Percentiles rank a stretch among this genome's conserved stretches.
Conservation (phyloP, 1,140 invertebrate species). For the Heliconius nattereri region DNA sequence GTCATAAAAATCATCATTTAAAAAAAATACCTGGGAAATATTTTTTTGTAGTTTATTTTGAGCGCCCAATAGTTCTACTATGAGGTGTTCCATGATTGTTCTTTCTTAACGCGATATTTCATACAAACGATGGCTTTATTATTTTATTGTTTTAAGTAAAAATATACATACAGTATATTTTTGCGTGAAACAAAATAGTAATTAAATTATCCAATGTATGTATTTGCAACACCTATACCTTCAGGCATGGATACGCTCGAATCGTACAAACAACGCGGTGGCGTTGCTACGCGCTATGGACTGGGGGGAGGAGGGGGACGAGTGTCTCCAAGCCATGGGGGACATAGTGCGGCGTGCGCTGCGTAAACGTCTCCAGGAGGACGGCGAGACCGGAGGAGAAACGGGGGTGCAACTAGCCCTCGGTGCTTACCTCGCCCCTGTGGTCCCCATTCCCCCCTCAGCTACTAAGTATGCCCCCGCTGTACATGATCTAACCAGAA, state of each 20-base stretch:
- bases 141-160: not conserved
- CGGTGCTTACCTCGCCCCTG: constrained; percentile 66
- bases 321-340: constrained; percentile 55
- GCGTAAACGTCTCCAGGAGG: constrained; percentile 21
- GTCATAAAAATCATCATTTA: too few relatives aligned
- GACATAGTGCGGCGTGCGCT: constrained; percentile 39
- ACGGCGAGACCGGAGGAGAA: constrained; percentile 34
- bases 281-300: constrained; percentile 58
- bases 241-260: constrained; percentile 61
- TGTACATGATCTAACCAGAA: constrained; percentile 68
- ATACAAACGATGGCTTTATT: too few relatives aligned
- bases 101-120: too few relatives aligned
- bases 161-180: not conserved
- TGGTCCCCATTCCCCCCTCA: constrained; percentile 44
- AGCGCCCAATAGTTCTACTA: too few relatives aligned
- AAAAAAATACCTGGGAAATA: too few relatives aligned
- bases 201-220: too few relatives aligned
- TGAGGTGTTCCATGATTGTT: too few relatives aligned
- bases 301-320: constrained; percentile 61
- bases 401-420: constrained; percentile 58
- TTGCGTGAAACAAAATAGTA: too few relatives aligned
- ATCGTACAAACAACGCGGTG: constrained; percentile 56
- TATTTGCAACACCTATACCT: not conserved
- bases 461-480: constrained; percentile 57
- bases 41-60: too few relatives aligned